phyloP scores from a whole-genome alignment of 2,797 vertebrate genomes.

The Prionace glauca region DNA sequence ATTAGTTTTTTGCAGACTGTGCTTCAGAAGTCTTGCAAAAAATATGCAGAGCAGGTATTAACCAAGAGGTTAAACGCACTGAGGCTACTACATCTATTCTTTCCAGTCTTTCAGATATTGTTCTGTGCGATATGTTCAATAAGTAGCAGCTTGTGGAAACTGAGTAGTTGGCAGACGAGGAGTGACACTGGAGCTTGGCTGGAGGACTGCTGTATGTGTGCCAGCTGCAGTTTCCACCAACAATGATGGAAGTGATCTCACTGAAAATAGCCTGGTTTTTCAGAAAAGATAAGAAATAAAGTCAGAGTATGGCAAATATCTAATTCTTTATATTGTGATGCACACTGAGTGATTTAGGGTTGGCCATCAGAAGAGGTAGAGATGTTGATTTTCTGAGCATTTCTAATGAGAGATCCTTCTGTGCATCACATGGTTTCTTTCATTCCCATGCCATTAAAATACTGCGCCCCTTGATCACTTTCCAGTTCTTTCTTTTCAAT shows the following conservation, averaged over 20 bases:
- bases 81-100: not conserved
- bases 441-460: not conserved
- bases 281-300: not conserved
- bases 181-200: not conserved
- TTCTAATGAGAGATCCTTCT: not conserved
- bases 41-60: not conserved
- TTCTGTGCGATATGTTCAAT: not conserved
- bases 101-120: constrained; percentile 17
- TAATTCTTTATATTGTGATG: not conserved
- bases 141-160: not conserved
- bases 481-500: not conserved
- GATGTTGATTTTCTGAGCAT: not conserved
- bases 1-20: not conserved
- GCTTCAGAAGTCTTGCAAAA: not conserved
- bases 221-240: not conserved
- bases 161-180: not conserved
- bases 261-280: not conserved
- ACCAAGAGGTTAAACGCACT: not conserved
- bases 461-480: not conserved
- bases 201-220: not conserved
- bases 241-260: not conserved
- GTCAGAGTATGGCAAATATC: not conserved
- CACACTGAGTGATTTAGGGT: not conserved
- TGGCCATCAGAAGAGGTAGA: not conserved
- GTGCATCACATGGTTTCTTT: not conserved